Percentiles rank a stretch among this genome's conserved stretches.
Evolutionary conservation across 2,797 vertebrate species (phyloP).

Genomic region (Gymnoscopelus microlampas): DNA sequence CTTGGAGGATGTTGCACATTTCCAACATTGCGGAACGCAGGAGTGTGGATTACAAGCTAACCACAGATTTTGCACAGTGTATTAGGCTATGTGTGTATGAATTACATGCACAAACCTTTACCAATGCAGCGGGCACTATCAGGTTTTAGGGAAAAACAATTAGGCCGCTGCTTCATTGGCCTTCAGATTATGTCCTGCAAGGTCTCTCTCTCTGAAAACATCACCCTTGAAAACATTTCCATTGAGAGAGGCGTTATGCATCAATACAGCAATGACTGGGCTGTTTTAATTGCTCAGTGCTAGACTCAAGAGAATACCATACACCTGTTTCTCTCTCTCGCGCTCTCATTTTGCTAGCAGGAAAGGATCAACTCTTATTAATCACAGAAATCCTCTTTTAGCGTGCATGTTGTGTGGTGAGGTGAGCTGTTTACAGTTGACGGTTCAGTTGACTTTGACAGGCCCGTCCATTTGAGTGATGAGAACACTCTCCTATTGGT

Average conservation of each 20-base stretch:
- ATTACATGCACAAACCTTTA: slow-evolving; percentile 2
- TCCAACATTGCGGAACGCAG: slow-evolving; percentile 33
- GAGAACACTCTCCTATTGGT: slow-evolving; percentile 10
- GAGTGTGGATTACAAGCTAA: slow-evolving; percentile 17
- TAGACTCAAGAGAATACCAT: not conserved
- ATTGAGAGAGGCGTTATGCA: no score
- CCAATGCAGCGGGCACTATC: no score
- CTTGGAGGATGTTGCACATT: slow-evolving; percentile 33
- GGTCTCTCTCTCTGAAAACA: no score
- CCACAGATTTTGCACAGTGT: not conserved
- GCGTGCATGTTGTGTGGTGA: slow-evolving; percentile 2
- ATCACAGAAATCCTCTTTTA: not conserved
- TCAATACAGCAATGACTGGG: no score
- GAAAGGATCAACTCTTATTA: no score
- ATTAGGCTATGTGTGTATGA: not conserved
- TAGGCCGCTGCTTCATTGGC: no score
- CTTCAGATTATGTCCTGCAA: no score
- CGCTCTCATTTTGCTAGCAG: no score
- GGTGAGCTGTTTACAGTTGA: slow-evolving; percentile 1
- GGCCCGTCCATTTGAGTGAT: slow-evolving; percentile 25
- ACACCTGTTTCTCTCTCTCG: not conserved
- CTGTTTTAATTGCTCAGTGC: not conserved
- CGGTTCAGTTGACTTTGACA: slow-evolving; percentile 25
- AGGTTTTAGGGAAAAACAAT: no score
- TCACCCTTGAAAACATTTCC: no score